Conservation (phyloP, 2,888 invertebrate genomes). For the Bellardia bayeri region DNA sequence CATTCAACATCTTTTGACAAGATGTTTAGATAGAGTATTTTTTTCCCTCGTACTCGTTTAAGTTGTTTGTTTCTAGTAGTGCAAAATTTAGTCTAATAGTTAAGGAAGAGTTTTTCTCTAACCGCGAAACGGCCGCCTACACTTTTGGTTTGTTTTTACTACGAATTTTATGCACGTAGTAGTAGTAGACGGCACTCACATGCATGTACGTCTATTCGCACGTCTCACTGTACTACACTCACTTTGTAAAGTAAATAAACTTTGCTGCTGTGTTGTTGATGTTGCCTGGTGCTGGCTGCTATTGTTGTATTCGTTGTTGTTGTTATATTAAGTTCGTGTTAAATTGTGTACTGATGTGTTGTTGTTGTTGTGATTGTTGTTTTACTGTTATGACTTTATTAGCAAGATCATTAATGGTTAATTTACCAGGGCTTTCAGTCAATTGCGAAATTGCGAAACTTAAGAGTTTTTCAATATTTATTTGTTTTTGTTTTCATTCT, state of each 20-base stretch:
- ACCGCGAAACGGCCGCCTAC: constrained; percentile 63
- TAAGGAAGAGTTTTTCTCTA: constrained; percentile 16
- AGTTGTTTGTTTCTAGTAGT: constrained; percentile 26
- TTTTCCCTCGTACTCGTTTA: constrained; percentile 16
- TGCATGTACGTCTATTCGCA: background rate
- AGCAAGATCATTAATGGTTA: constrained; percentile 67
- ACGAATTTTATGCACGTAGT: constrained; percentile 23
- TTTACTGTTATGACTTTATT: constrained; percentile 69
- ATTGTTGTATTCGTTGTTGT: constrained; percentile 6
- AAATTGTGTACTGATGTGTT: constrained; percentile 16
- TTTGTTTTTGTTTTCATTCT: constrained; percentile 29
- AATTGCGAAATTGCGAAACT: constrained; percentile 31
- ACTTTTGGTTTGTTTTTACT: constrained; percentile 40
- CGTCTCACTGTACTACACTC: constrained; percentile 25
- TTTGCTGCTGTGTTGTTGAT: constrained; percentile 3
- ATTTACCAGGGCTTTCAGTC: constrained; percentile 49
- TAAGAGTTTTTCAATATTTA: constrained; percentile 6
- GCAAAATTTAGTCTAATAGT: constrained; percentile 29
- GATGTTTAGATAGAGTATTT: constrained; percentile 68
- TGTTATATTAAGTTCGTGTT: constrained; percentile 36
- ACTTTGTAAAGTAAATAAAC: constrained; percentile 62
- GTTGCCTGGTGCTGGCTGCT: constrained; percentile 13
- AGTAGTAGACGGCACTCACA: constrained; percentile 3
- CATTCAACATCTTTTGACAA: constrained; percentile 58
- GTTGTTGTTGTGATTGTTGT: constrained; percentile 23